phyloP scores from a whole-genome alignment of 2,888 invertebrate genomes.

The Bembecia ichneumoniformis region DNA sequence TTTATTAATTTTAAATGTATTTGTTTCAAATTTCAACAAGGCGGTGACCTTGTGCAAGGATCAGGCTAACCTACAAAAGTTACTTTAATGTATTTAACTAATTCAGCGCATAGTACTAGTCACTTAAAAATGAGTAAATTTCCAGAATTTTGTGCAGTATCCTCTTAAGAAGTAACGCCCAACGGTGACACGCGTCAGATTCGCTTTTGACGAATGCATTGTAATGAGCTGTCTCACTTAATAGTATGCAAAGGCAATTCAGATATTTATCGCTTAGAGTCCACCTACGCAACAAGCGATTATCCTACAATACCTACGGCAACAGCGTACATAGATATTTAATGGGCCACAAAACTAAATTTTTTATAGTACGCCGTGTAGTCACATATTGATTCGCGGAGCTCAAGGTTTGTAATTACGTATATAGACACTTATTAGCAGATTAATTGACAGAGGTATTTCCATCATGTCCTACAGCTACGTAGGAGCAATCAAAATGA shows the following conservation, averaged over 20 bases:
- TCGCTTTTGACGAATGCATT: conserved; percentile 34
- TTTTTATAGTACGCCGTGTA: conserved; percentile 10
- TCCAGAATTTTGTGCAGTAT: too few species aligned
- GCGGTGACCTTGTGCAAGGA: too few species aligned
- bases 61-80: too few species aligned
- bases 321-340: conserved; percentile 14
- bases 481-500: not conserved
- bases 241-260: conserved; percentile 28
- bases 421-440: not conserved
- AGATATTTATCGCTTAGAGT: conserved; percentile 24
- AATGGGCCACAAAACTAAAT: conserved; percentile 27
- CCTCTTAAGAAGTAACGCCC: conserved; percentile 40
- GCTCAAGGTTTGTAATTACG: not conserved
- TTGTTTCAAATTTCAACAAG: too few species aligned
- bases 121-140: too few species aligned
- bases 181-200: conserved; percentile 27
- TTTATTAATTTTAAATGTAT: too few species aligned
- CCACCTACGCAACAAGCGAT: conserved; percentile 22
- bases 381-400: not conserved
- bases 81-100: too few species aligned
- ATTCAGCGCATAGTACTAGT: too few species aligned
- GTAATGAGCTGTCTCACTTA: conserved; percentile 30
- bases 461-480: not conserved
- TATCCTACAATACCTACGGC: conserved; percentile 11
- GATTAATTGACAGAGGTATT: not conserved